Evolutionary conservation across 2,888 invertebrate genomes (phyloP).

Genomic region (Apotomis capreana): DNA sequence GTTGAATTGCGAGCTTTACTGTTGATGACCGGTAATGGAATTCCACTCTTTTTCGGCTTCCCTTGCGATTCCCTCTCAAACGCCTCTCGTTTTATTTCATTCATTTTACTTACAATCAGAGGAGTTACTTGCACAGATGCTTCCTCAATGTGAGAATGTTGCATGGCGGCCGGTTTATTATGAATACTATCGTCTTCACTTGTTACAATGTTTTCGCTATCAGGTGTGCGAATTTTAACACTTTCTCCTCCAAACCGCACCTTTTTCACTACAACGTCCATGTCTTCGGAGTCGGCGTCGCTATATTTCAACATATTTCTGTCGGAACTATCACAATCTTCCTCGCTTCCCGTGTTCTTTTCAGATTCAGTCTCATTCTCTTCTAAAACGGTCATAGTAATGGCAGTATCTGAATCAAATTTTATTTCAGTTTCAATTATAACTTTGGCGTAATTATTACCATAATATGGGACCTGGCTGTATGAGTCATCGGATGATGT

Average conservation of each 20-base stretch:
- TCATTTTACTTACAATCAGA: conserved; percentile 61
- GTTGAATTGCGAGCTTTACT: conserved; percentile 59
- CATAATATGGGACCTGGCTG: conserved; percentile 67
- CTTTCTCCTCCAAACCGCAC: conserved; percentile 94
- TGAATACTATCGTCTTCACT: conserved; percentile 80
- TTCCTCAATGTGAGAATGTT: conserved; percentile 55
- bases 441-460: conserved; percentile 84
- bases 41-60: conserved; percentile 68
- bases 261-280: conserved; percentile 84
- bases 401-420: conserved; percentile 90
- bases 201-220: conserved; percentile 88
- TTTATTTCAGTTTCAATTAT: conserved; percentile 93
- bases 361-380: conserved; percentile 83
- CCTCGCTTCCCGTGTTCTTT: conserved; percentile 72
- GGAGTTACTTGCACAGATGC: conserved; percentile 57
- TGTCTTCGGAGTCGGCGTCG: conserved; percentile 85
- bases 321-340: conserved; percentile 76
- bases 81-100: conserved; percentile 67
- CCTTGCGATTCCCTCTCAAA: conserved; percentile 57
- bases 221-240: conserved; percentile 92
- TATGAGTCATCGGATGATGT: conserved; percentile 86
- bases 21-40: conserved; percentile 72
- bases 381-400: conserved; percentile 93
- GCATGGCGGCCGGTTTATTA: conserved; percentile 49
- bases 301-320: conserved; percentile 84